These are phyloP conservation scores for Leptopilina myrica DNA, from an alignment of 2,888 invertebrate species.

Conservation along the genomic window DNA sequence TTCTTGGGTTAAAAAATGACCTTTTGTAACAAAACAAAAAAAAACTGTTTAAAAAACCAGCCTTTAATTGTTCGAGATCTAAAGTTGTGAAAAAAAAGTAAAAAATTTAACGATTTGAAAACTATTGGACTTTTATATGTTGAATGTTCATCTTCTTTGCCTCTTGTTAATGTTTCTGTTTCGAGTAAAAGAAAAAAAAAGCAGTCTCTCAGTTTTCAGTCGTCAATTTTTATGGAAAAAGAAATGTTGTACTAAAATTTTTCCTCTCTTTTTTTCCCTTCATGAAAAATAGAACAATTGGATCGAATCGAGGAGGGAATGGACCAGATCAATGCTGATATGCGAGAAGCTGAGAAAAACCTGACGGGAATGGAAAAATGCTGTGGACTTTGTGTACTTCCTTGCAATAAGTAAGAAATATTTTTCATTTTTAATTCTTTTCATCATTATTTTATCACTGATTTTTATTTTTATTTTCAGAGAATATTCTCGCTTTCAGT, in stretches of 20 bases:
- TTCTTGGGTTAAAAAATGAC: not conserved
- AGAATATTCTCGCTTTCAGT: too few relatives aligned
- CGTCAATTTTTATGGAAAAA: not conserved
- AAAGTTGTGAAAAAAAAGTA: not conserved
- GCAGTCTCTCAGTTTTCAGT: conserved; percentile 3
- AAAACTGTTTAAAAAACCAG: conserved; percentile 14
- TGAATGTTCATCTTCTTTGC: conserved; percentile 16
- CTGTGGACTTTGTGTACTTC: conserved; percentile 98
- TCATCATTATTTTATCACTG: too few relatives aligned
- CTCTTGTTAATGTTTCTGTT: not conserved
- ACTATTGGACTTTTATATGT: conserved; percentile 25
- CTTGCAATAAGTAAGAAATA: conserved; percentile 95
- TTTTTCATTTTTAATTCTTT: not conserved
- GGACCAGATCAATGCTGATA: conserved; percentile 99
- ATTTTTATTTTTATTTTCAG: too few relatives aligned
- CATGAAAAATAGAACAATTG: conserved; percentile 91
- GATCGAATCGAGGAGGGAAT: conserved; percentile 99
- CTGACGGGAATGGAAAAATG: conserved; percentile 99
- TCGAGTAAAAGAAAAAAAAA: not conserved
- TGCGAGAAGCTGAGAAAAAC: conserved; percentile 99
- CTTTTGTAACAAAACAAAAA: conserved; percentile 4
- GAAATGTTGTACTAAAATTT: not conserved
- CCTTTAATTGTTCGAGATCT: conserved; percentile 10
- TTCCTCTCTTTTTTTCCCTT: not conserved
- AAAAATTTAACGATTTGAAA: not conserved